These are phyloP conservation scores for Drosophila neonasuta DNA, from an alignment of 2,888 invertebrate species.

Conservation along the genomic window DNA sequence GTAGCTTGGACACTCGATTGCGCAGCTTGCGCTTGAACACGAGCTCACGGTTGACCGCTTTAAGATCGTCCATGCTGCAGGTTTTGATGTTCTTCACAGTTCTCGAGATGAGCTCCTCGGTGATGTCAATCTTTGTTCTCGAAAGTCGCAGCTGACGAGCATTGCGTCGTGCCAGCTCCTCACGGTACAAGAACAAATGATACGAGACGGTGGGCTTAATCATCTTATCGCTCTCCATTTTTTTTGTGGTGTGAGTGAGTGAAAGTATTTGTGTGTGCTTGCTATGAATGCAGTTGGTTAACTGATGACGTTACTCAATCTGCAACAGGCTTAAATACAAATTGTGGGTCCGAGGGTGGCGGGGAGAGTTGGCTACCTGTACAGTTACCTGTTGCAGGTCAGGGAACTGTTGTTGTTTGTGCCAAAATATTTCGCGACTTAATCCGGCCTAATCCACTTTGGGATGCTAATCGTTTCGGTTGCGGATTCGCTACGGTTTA, in stretches of 20 bases:
- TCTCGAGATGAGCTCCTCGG: conserved; percentile 65
- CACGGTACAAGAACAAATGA: conserved; percentile 66
- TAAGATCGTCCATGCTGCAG: conserved; percentile 70
- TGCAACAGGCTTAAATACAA: conserved; percentile 37
- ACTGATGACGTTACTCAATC: conserved; percentile 34
- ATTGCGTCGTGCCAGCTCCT: conserved; percentile 62
- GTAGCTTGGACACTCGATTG: conserved; percentile 52
- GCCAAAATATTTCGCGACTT: conserved; percentile 72
- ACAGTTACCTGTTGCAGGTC: conserved; percentile 31
- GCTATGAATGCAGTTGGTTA: conserved; percentile 31
- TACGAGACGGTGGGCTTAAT: conserved; percentile 64
- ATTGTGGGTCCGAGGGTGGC: neutral
- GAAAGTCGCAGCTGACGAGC: conserved; percentile 61
- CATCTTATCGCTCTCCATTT: conserved; percentile 58
- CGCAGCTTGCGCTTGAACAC: conserved; percentile 63
- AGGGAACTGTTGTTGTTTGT: conserved; percentile 68
- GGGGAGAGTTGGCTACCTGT: neutral
- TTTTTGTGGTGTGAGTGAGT: conserved; percentile 2
- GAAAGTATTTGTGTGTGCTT: conserved; percentile 19
- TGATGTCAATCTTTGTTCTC: conserved; percentile 64
- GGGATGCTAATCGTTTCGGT: conserved; percentile 40
- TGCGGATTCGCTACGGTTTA: conserved; percentile 37
- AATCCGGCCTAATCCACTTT: conserved; percentile 68
- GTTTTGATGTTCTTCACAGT: conserved; percentile 64
- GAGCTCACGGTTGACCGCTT: conserved; percentile 67